Base-by-base conservation (phyloP, 2,888 invertebrate genomes). In the Rotaria socialis region DNA sequence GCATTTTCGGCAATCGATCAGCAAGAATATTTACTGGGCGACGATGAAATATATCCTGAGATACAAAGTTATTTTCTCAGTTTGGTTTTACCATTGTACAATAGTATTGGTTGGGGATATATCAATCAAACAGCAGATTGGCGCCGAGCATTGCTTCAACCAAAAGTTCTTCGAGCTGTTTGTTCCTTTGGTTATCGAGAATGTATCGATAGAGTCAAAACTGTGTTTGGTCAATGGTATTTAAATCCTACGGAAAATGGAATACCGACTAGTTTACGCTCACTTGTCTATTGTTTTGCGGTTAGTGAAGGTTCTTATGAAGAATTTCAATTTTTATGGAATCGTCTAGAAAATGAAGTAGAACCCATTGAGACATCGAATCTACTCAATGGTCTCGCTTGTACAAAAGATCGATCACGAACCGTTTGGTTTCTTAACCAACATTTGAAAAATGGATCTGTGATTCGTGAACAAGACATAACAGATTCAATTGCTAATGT, bases 1-100 rank as follows among this genome's bases (percentile, higher is more conserved):
- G 95, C 95, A n/a, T 16, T 58, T 58, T 24, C 58, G 0, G 58
- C 58, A 58, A 58, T 58, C n/a, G 10, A 58, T 58, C 58, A 58
- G n/a, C 58, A 58, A n/a, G 58, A 58, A 58, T 5, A 16, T 16
- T 58, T 58, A 58, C 58, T 58, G 14, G 58, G n/a, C 6, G 58
- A 58, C 14, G 2, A 58, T 7, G 58, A 58, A 16, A 58, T 58
- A 10, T n/a, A n/a, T 24, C 24, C n/a, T 41, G 52, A 84, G 19
- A 24, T 84, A 41, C 84, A 86, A 85, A 27, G 35, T n/a, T 84
- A 74, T 14, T 43, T 86, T 27, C 84, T 52, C 16, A 50, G 60
- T 58, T 75, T 86, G 55, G 58, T 86, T 55, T 14, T 47, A 4
- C 86, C 86, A 50, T 41, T 74, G n/a, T 86, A 86, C 50, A 27